Evolutionary conservation across 2,888 invertebrate species (phyloP), one percentile per base, ranked within the genome.

Genomic region (Abrostola triplasia): DNA sequence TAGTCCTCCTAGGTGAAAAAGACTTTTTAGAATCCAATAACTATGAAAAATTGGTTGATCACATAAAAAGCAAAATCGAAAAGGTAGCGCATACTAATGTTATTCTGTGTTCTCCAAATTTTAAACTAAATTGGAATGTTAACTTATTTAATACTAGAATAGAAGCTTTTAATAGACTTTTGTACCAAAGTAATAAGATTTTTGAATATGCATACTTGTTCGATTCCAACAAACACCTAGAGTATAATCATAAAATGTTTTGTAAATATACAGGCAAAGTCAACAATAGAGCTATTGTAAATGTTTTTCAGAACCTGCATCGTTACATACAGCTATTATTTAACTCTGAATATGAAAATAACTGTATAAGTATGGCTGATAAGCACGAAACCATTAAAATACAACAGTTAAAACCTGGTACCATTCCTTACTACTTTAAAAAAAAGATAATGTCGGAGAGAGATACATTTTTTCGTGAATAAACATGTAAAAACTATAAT

Each of bases 131-230:
- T 36, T 37, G 11, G 10, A 53, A 63, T 58, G 13, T 12, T 36
- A 63, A 8, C 12, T 53, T 59, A 35, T 64, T 44, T 12, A 64
- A 58, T 35, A 63, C 12, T 6, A 63, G 53, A 48, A 53, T 63
- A 62, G 62, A 62, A 57, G 11, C 38, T 9, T 62, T 62, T 7
- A 62, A 62, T n/a, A 12, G 47, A 38, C 57, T 62, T 4, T 10
- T 58, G 6, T 12, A 63, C n/a, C 12, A 9, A 5, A 57, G 51
- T 40, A 62, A 52, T 8, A 24, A 36, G 38, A 52, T 0, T n/a
- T 62, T 47, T 47, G 10, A 62, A 9, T 62, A 47, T 40, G n/a
- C 56, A 4, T 62, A 56, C 5, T 11, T 40, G 4, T 62, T 62
- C 36, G 62, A 62, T 12, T 52, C 62, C 0, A 62, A 62, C 5